Evolutionary conservation across 2,797 vertebrate species (phyloP).

Genomic region (Bufotes viridis): DNA sequence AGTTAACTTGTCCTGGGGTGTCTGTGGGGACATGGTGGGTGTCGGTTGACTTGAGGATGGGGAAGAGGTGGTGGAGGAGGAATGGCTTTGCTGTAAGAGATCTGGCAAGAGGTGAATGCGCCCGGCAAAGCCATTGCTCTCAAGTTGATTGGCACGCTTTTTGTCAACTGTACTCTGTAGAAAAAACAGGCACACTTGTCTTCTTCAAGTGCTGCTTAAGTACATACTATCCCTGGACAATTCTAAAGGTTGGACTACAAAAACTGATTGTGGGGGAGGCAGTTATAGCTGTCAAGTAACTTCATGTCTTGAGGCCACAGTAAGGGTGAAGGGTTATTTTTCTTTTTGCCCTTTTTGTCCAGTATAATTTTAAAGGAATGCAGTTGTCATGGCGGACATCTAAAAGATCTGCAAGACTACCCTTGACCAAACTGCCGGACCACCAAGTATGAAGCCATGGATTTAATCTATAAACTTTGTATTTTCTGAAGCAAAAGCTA

Average conservation of each 20-base stretch:
- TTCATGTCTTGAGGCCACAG: conserved; percentile 63
- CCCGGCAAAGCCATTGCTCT: conserved; percentile 95
- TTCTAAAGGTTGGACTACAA: conserved; percentile 40
- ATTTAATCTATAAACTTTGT: conserved; percentile 60
- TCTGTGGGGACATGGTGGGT: conserved; percentile 94
- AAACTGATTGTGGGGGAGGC: conserved; percentile 39
- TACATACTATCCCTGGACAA: conserved; percentile 70
- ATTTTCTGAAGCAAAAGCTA: conserved; percentile 51
- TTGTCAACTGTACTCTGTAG: conserved; percentile 98
- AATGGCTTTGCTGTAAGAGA: conserved; percentile 99
- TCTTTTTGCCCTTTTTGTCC: not conserved
- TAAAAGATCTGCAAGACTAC: conserved; percentile 44
- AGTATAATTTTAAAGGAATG: not conserved
- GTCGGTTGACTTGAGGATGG: conserved; percentile 94
- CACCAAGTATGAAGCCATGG: conserved; percentile 64
- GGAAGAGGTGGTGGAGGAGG: conserved; percentile 93
- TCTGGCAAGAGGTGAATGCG: conserved; percentile 98
- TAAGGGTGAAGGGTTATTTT: conserved; percentile 58
- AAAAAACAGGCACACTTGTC: conserved; percentile 97
- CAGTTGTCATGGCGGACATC: not conserved
- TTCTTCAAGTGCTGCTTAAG: conserved; percentile 85
- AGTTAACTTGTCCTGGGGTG: conserved; percentile 88
- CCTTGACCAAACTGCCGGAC: conserved; percentile 67
- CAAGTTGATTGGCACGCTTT: conserved; percentile 90
- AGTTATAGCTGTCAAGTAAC: conserved; percentile 29